Evolutionary conservation across 30 jellyfish, hydroid and myxozoan genomes (phyloP), one percentile per base, ranked within the genome.

Genomic region (Aurelia sp.): DNA sequence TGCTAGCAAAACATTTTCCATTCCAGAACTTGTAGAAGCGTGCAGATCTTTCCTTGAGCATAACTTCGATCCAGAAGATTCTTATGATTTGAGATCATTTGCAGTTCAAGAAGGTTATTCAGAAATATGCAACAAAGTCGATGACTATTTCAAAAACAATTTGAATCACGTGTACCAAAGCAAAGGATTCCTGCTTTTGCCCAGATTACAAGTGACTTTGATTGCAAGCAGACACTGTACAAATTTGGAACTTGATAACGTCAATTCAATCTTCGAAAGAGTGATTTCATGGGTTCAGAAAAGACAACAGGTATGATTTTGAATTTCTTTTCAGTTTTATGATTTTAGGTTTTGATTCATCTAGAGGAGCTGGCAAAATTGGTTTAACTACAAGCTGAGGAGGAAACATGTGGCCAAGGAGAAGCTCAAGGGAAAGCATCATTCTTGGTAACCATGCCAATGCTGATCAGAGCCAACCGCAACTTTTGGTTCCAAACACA

Each of bases 161-260:
- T 38, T 89, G 41, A 53, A 72, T 19, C 65, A 15, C 15, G 63
- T 89, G 74, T 80, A 89, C 58, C 90, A 67, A 57, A 81, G 84
- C 48, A 84, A 89, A 72, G 91, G 73, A 13, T 89, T 89, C 72
- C 65, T 89, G 27, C 89, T 76, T 67, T 75, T 89, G 86, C 97
- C 93, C 33, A 79, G 97, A 67, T 59, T 89, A 59, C 92, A 89
- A 74, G 97, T 89, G 21, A 72, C 87, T 24, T 80, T 89, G 15
- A 67, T 89, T 44, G 85, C 97, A 17, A 89, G 90, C 80, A 68
- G 66, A 57, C 50, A 31, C 30, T 87, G 87, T 40, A 58, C 92
- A 63, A 74, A 67, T 67, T 88, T 64, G 15, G 97, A 66, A 11
- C 59, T 76, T 13, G 92, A 74, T 22, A 72, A 81, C 40, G 19